Base-by-base conservation (phyloP, 2,888 invertebrate species). In the Sthenelais limicola region DNA sequence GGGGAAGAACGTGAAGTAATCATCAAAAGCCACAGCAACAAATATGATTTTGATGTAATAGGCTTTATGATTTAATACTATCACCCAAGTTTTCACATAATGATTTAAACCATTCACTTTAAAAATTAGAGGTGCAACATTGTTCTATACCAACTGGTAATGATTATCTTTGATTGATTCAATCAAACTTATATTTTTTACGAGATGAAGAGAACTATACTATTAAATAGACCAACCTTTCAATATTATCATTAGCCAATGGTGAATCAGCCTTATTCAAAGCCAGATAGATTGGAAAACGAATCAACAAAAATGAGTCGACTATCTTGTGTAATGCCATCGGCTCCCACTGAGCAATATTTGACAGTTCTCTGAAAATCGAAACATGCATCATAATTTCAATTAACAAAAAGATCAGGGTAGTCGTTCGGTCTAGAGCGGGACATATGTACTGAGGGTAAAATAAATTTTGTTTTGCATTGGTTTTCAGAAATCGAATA, bases 221-320 rank as follows among this genome's bases (percentile, higher is more conserved):
- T 18, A 49, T 5, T 33, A 33, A n/a, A 38, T 35, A 4, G 24
- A 5, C 48, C 21, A 69, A 80, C 80, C 77, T 79, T 28, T 73
- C 30, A 26, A 80, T 78, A 66, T 78, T 77, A 1, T 66, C 58
- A 38, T 38, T 68, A 15, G 81, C 72, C 9, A 69, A 71, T 0
- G 67, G 51, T 21, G 66, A 56, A 56, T 82, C 82, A 58, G 76
- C 75, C 72, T 82, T 82, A 56, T 82, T 82, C 30, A 82, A 74
- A 15, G 78, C 82, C 68, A 80, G 72, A 38, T 79, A 72, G 70
- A 80, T 79, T 9, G 82, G 82, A 68, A 82, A 82, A 28, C 82
- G 70, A 7, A 80, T 52, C 15, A 52, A 56, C 9, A 82, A 71
- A 67, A 82, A 82, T 18, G 72, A 66, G 26, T 72, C 72, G 38